Evolutionary conservation across 2,888 invertebrate genomes (phyloP), one percentile per base, ranked within the genome.

Genomic region (Anoplius nigerrimus): DNA sequence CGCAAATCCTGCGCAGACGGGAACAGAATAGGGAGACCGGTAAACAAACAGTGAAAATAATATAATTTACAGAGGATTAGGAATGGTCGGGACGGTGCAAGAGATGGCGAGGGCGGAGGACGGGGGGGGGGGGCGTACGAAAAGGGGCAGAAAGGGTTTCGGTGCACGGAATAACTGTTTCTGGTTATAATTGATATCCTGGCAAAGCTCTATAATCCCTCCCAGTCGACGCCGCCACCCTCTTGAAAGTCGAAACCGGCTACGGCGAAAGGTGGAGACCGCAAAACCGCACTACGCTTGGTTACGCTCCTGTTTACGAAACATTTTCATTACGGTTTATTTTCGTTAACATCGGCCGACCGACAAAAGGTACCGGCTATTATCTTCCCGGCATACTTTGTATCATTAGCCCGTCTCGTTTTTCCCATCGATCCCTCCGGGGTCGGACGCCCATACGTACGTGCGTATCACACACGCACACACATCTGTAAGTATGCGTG

Each of bases 31-130:
- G 83, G 83, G 85, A 83, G 84, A 81, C 82, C 85, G 85, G 87
- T 88, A 88, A 88, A 88, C 87, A 88, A 88, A 88, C 88, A 88
- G 87, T 85, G 88, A 88, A 88, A 88, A 88, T 88, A 88, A 88
- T 88, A 88, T 88, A 88, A 88, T 88, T 88, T 88, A 88, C 87
- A 86, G 85, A 86, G 88, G 88, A 88, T 88, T 88, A 88, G 88
- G 83, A 87, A 84, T 79, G 84, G 82, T 80, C 78, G 78, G 81
- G 75, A 72, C 69, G 81, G 80, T 78, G 82, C 76, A 76, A 70
- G 58, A 69, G 69, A 54, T 62, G 66, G 60, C 53, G 53, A 60
- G 52, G 66, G 63, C 46, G 60, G 51, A 67, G 21, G 53, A 60
- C 48, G 66, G 63, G 43, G 60, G 51, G 66, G 21, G 62, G 58